phyloP scores from a whole-genome alignment of 2,797 vertebrate genomes.

The Pristis pectinata region DNA sequence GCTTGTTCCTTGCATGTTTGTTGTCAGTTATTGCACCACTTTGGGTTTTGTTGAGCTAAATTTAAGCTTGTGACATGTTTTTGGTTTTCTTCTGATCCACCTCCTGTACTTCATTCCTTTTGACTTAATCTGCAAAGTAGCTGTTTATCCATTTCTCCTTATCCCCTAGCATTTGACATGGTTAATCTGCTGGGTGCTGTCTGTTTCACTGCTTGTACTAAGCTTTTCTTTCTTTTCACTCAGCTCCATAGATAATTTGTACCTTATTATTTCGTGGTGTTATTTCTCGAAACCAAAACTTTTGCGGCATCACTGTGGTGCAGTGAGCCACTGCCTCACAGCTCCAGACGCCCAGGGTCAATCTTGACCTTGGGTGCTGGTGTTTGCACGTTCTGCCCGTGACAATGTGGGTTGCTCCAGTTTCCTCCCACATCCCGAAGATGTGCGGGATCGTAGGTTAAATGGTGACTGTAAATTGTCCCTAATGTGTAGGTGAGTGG shows the following conservation, averaged over 20 bases:
- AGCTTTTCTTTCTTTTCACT: background rate
- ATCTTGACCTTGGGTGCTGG: too few relatives aligned
- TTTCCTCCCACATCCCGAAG: too few relatives aligned
- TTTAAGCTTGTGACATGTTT: background rate
- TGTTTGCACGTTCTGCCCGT: too few relatives aligned
- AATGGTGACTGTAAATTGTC: too few relatives aligned
- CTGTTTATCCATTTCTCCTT: background rate
- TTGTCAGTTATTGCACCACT: background rate
- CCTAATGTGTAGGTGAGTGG: too few relatives aligned
- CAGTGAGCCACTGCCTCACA: too few relatives aligned
- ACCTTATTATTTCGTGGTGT: background rate
- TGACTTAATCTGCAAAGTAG: background rate
- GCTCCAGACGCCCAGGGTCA: too few relatives aligned
- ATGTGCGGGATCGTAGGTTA: too few relatives aligned
- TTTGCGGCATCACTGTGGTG: too few relatives aligned
- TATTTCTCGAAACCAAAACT: background rate
- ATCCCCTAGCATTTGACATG: background rate
- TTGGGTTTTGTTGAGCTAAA: background rate
- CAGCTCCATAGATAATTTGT: background rate
- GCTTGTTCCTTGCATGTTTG: background rate
- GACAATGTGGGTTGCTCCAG: too few relatives aligned
- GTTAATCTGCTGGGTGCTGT: background rate
- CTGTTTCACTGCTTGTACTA: background rate
- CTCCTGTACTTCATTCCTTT: background rate
- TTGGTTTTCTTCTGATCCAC: background rate